These are phyloP conservation scores for Motacilla alba DNA, from an alignment of 2,113 vertebrate genomes.

Conservation along the genomic window DNA sequence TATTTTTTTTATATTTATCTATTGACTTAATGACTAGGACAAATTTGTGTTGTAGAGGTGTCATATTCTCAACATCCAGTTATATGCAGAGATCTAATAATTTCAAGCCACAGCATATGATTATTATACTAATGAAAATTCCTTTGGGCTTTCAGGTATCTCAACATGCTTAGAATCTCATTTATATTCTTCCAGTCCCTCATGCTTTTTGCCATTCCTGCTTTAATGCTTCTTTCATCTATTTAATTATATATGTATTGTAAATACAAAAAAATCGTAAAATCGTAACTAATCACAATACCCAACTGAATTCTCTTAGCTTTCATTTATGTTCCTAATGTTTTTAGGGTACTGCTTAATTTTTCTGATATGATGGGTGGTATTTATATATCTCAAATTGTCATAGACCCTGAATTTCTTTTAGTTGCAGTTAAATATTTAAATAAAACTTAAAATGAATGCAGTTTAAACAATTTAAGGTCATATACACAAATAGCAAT, in stretches of 20 bases:
- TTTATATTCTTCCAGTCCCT: not conserved
- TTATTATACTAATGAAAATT: not conserved
- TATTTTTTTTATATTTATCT: not conserved
- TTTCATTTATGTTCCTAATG: not conserved
- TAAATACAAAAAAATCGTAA: not conserved
- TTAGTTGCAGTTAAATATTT: not conserved
- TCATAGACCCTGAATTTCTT: not conserved
- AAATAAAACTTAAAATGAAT: not conserved
- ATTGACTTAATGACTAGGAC: not conserved
- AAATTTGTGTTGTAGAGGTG: not conserved
- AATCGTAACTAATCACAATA: not conserved
- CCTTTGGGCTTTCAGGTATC: not conserved
- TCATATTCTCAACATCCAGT: not conserved
- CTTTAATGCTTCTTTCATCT: not conserved
- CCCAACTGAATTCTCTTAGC: not conserved
- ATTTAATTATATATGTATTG: not conserved
- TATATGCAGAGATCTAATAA: not conserved
- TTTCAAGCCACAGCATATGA: not conserved
- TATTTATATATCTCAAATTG: not conserved
- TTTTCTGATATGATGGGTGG: not conserved
- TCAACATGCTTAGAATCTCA: not conserved
- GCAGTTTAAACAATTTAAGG: not conserved
- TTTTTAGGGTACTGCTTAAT: not conserved
- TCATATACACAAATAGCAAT: not conserved
- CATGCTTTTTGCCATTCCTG: not conserved